Percentiles rank a stretch among this genome's conserved stretches.
Conservation (phyloP, 2,888 invertebrate species). For the Reticulitermes lucifugus region DNA sequence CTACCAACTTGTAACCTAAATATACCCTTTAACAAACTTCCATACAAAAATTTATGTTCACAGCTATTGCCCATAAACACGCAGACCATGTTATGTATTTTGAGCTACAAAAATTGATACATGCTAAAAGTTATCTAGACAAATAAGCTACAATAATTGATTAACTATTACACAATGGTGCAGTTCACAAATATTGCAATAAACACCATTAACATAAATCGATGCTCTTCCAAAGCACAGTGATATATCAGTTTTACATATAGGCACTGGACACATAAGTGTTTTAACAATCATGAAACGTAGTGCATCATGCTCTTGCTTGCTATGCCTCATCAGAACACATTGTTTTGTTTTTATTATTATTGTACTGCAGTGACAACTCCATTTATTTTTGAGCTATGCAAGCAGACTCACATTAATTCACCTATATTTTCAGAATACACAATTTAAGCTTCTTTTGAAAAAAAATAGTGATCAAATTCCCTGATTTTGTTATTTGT, state of each 20-base stretch:
- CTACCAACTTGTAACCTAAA: conserved; percentile 37
- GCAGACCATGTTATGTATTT: conserved; percentile 32
- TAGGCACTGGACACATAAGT: conserved; percentile 50
- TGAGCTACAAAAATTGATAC: conserved; percentile 32
- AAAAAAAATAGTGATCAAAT: conserved; percentile 44
- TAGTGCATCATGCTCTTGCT: conserved; percentile 39
- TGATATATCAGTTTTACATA: conserved; percentile 44
- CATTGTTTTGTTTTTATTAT: conserved; percentile 25
- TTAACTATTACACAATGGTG: conserved; percentile 40
- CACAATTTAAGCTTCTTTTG: conserved; percentile 34
- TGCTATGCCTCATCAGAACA: conserved; percentile 37
- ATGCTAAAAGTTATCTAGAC: conserved; percentile 33
- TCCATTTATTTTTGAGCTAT: conserved; percentile 47
- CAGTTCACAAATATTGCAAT: conserved; percentile 44
- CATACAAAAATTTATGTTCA: conserved; percentile 35
- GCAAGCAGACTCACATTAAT: conserved; percentile 43
- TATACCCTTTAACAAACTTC: conserved; percentile 41
- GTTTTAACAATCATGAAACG: conserved; percentile 44
- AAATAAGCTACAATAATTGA: conserved; percentile 32
- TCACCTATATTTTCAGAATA: conserved; percentile 28
- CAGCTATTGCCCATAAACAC: conserved; percentile 33
- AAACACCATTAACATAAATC: conserved; percentile 44
- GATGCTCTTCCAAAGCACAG: conserved; percentile 41
- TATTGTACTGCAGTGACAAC: conserved; percentile 44
- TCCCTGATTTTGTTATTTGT: conserved; percentile 47